These are phyloP conservation scores for Tamandua tetradactyla DNA, from an alignment of 2,797 vertebrate species.

Conservation along the genomic window DNA sequence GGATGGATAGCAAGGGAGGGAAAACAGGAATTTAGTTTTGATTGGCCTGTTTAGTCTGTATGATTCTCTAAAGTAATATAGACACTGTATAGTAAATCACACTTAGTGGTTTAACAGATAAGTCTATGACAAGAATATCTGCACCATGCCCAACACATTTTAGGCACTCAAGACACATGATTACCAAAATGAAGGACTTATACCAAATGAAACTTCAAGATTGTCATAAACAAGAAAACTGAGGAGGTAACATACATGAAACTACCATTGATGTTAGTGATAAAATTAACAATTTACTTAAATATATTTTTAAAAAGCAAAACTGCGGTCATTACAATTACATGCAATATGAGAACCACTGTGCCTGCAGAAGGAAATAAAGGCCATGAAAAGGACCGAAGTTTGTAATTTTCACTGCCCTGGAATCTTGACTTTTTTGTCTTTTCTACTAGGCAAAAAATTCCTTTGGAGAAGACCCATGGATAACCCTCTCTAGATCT, in stretches of 20 bases:
- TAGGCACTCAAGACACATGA: neutral
- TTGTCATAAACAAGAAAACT: neutral
- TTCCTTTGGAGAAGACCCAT: neutral
- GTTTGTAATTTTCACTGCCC: neutral
- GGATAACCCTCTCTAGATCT: neutral
- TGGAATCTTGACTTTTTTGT: neutral
- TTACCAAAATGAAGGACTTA: neutral
- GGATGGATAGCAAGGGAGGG: neutral
- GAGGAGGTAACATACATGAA: neutral
- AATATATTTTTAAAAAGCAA: neutral
- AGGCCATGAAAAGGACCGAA: neutral
- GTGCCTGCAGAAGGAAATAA: neutral
- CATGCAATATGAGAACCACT: neutral
- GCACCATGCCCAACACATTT: neutral
- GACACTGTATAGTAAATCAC: neutral
- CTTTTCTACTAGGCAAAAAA: neutral
- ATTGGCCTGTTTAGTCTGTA: neutral
- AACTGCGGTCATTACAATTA: neutral
- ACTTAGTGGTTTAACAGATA: neutral
- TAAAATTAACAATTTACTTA: neutral
- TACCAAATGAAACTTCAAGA: no score
- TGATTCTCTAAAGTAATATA: conserved; percentile 16
- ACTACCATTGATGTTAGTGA: neutral
- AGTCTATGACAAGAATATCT: neutral
- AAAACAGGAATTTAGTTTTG: neutral